Evolutionary conservation across 2,797 vertebrate genomes (phyloP).

Genomic region (Sandelia bainsii): DNA sequence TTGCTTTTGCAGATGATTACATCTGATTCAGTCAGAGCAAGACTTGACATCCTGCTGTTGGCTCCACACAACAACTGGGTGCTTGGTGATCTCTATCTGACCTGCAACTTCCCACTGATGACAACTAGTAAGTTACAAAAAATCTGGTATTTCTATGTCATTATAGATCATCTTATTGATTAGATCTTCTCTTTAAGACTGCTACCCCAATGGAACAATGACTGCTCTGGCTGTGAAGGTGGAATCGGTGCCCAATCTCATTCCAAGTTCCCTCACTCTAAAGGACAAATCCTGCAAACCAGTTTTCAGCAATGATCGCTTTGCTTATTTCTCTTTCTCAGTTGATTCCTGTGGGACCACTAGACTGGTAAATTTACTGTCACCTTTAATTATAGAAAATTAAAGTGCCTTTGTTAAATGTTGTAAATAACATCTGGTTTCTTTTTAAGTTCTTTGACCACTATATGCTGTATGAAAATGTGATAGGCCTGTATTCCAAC

Average conservation of each 20-base stretch:
- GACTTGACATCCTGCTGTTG: slow-evolving; percentile 74
- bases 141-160: background rate
- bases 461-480: slow-evolving; percentile 84
- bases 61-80: slow-evolving; percentile 69
- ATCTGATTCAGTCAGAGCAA: slow-evolving; percentile 63
- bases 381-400: fast-evolving
- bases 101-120: slow-evolving; percentile 80
- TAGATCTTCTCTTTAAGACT: slow-evolving; percentile 72
- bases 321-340: slow-evolving; percentile 79
- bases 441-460: slow-evolving; percentile 75
- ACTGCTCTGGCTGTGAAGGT: slow-evolving; percentile 83
- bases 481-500: slow-evolving; percentile 62
- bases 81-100: slow-evolving; percentile 76
- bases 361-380: slow-evolving; percentile 64
- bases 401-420: background rate
- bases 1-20: slow-evolving; percentile 56
- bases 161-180: fast-evolving
- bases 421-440: fast-evolving
- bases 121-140: slow-evolving; percentile 69
- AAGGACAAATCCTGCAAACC: slow-evolving; percentile 84
- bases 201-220: slow-evolving; percentile 86
- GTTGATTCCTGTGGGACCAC: slow-evolving; percentile 82
- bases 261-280: slow-evolving; percentile 78
- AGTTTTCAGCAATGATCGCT: slow-evolving; percentile 64
- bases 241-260: slow-evolving; percentile 73